Evolutionary conservation across 2,113 vertebrate genomes (phyloP).

Genomic region (Dolichotis patagonum): DNA sequence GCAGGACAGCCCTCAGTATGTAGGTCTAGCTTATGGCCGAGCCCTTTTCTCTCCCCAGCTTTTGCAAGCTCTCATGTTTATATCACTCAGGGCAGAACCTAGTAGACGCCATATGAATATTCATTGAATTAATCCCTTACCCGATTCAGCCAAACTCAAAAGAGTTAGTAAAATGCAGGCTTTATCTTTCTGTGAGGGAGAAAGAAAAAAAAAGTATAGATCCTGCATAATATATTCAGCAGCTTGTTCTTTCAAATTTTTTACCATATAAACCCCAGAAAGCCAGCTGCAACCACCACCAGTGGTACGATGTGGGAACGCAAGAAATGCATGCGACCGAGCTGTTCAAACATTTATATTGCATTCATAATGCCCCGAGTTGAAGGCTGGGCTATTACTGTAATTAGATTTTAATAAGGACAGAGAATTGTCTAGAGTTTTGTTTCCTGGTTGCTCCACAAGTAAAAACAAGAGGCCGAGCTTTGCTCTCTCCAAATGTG

Average conservation of each 20-base stretch:
- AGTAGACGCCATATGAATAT: not conserved
- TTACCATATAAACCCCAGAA: not conserved
- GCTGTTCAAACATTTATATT: not conserved
- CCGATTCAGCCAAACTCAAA: not conserved
- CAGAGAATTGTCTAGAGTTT: not conserved
- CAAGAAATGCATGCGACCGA: fast-evolving
- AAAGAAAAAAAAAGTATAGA: not conserved
- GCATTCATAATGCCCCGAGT: not conserved
- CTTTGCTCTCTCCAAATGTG: not conserved
- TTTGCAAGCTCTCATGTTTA: fast-evolving
- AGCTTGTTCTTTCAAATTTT: not conserved
- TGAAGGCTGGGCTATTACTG: not conserved
- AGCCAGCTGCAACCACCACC: not conserved
- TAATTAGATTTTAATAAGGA: not conserved
- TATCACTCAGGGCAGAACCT: not conserved
- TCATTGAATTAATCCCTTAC: not conserved
- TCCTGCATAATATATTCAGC: not conserved
- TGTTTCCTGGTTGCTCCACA: not conserved
- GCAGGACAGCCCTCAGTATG: not conserved
- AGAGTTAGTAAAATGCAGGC: not conserved
- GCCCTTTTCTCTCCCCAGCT: too few species aligned
- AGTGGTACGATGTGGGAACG: not conserved
- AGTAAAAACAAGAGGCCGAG: not conserved
- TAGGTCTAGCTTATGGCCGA: fast-evolving
- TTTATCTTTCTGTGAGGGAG: not conserved